Conservation (phyloP, 2,888 invertebrate genomes). For the Rhodophaea formosa region DNA sequence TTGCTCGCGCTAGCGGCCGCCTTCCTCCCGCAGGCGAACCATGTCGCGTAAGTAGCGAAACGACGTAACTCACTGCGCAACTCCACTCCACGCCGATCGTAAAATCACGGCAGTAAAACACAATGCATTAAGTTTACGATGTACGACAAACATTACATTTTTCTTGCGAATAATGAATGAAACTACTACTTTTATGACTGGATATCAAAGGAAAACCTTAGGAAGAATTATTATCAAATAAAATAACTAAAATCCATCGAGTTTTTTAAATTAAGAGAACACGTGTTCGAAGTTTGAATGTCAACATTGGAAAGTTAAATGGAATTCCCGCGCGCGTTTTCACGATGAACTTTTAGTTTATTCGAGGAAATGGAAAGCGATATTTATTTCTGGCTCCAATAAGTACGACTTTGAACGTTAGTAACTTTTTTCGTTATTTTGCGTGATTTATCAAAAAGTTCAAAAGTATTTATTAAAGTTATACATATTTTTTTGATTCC, state of each 20-base stretch:
- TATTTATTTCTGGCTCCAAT: too few relatives aligned
- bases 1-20: constrained; percentile 82
- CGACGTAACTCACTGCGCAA: neutral
- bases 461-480: too few relatives aligned
- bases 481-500: too few relatives aligned
- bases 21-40: constrained; percentile 80
- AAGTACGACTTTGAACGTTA: too few relatives aligned
- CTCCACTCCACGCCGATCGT: constrained; percentile 34
- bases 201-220: constrained; percentile 1
- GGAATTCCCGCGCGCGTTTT: too few relatives aligned
- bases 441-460: too few relatives aligned
- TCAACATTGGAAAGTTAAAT: too few relatives aligned
- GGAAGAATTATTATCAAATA: neutral
- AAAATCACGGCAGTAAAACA: constrained; percentile 44
- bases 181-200: constrained; percentile 1
- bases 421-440: too few relatives aligned
- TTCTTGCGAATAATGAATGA: constrained; percentile 20
- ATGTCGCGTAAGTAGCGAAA: constrained; percentile 82
- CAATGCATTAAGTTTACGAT: constrained; percentile 46
- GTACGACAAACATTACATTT: constrained; percentile 29
- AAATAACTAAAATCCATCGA: neutral
- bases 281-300: neutral
- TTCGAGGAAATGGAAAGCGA: too few relatives aligned
- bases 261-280: neutral
- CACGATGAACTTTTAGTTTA: too few relatives aligned